Evolutionary conservation across 2,113 vertebrate genomes (phyloP), one percentile per base, ranked within the genome.

Genomic region (Colaptes auratus): DNA sequence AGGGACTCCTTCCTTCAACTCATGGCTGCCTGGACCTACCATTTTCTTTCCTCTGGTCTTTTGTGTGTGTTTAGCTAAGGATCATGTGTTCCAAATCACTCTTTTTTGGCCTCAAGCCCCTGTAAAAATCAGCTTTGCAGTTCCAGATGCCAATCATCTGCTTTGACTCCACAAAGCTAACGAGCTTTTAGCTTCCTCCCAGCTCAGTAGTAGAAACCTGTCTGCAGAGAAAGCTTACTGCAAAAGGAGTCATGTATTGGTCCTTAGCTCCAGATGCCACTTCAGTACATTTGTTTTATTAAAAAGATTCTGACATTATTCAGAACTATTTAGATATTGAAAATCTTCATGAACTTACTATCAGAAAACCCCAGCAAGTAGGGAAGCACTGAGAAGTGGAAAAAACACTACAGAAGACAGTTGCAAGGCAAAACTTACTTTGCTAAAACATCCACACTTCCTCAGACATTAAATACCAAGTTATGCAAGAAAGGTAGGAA

Each of bases 71-170:
- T 96, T 89, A 92, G 88, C 78, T 77, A 88, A 66, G 64, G 64
- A 85, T 82, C 77, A 60, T 30, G 72, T 80, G 72, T 60, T 92
- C 82, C 75, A 92, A 88, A 94, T 35, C 39, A 85, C 78, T 30
- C 42, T 52, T 64, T 92, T 89, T 87, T 92, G 71, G 89, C 87
- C 82, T 89, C 82, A 46, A 87, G 81, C 63, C 63, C 66, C 78
- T 39, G 70, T 59, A 86, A 82, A 87, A 77, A 33, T 82, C 82
- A 80, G 89, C 82, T 82, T 15, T 91, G 82, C 71, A 73, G 64
- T 48, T 91, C 91, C 92, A 92, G 89, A 88, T 92, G 94, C 89
- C 78, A 89, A 67, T 95, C 92, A 88, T 82, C 60, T 83, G 82
- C 75, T 91, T 35, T 82, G 71, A 82, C 89, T 88, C 74, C 30